phyloP scores from a whole-genome alignment of 2,888 invertebrate genomes.

The Crioceris asparagi region DNA sequence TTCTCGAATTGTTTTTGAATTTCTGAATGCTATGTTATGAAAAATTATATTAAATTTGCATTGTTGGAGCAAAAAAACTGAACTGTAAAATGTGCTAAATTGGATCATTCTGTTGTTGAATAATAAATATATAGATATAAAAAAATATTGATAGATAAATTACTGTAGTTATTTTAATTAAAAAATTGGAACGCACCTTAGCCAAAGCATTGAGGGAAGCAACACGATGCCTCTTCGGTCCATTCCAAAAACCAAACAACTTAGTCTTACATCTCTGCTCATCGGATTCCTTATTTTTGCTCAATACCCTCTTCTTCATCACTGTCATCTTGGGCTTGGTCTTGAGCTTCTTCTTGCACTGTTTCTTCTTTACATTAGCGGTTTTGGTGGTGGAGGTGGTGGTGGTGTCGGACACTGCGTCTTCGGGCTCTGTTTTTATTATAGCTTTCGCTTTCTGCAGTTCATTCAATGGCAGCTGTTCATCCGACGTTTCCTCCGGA shows the following conservation, averaged over 20 bases:
- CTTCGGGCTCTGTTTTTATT: slow-evolving; percentile 8
- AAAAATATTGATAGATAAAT: no score
- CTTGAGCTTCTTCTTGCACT: slow-evolving; percentile 14
- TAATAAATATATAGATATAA: no score
- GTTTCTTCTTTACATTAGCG: slow-evolving; percentile 4
- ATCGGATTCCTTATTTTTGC: slow-evolving; percentile 10
- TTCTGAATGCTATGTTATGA: no score
- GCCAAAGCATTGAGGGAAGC: slow-evolving; percentile 82
- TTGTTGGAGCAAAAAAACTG: no score
- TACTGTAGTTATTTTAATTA: no score
- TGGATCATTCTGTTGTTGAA: no score
- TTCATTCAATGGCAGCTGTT: neutral
- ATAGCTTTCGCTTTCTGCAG: slow-evolving; percentile 1
- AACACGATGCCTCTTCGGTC: slow-evolving; percentile 74
- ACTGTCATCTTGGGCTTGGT: slow-evolving; percentile 20
- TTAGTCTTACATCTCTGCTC: slow-evolving; percentile 19
- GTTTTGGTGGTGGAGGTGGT: slow-evolving; percentile 4
- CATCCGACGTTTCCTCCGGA: neutral
- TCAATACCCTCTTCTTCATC: slow-evolving; percentile 18
- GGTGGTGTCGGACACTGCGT: slow-evolving; percentile 12
- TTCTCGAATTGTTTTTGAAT: no score
- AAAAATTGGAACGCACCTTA: no score
- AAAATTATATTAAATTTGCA: no score
- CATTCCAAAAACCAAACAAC: slow-evolving; percentile 56
- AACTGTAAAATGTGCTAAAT: no score